These are phyloP conservation scores for Spinibarbus caldwelli DNA, from an alignment of 2,797 vertebrate species.

Conservation along the genomic window DNA sequence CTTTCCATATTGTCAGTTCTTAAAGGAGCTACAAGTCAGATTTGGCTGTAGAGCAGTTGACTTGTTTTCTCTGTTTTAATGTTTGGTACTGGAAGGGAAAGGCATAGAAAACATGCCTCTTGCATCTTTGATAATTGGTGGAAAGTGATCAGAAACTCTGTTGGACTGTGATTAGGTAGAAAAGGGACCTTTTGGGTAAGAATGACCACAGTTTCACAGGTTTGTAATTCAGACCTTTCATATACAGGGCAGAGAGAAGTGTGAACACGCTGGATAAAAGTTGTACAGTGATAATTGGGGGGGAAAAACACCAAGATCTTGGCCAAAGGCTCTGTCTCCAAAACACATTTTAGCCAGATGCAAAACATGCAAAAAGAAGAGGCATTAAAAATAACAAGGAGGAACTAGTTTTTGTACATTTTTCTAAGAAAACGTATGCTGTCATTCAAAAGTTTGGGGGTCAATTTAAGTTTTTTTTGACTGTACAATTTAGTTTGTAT, in stretches of 20 bases:
- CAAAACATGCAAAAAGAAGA: neutral
- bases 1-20: neutral
- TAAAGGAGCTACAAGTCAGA: neutral
- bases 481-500: neutral
- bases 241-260: conserved; percentile 8
- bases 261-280: conserved; percentile 7
- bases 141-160: neutral
- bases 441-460: neutral
- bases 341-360: conserved; percentile 7
- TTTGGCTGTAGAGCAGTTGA: neutral
- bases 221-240: conserved; percentile 12
- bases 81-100: neutral
- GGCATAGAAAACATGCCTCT: neutral
- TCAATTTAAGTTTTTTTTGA: neutral
- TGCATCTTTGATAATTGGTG: conserved; percentile 35
- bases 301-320: neutral
- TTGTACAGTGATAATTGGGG: conserved; percentile 48
- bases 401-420: neutral
- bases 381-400: conserved; percentile 15
- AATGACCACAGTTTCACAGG: conserved; percentile 32
- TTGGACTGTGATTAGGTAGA: neutral
- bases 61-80: neutral
- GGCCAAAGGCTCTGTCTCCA: neutral
- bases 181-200: conserved; percentile 31
- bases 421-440: neutral